Evolutionary conservation across 2,113 vertebrate genomes (phyloP), one percentile per base, ranked within the genome.

Genomic region (Silurus asotus): DNA sequence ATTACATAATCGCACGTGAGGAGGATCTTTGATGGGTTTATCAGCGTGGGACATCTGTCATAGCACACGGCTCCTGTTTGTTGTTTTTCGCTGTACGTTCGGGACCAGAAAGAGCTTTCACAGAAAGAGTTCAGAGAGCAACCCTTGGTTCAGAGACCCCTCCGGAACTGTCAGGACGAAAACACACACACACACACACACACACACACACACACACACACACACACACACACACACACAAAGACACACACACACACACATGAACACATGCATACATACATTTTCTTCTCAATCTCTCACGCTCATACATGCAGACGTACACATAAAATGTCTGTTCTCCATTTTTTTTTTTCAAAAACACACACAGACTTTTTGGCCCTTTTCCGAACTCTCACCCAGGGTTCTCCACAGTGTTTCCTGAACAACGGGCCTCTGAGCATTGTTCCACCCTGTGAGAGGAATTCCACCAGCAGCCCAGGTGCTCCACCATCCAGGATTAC

Each of bases 1-100:
- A 88, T 92, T 56, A 81, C 70, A 9, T 78, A 88, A 90, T 23
- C 51, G 59, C 84, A 23, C 56, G 83, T 84, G 76, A 45, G 80
- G 85, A 45, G 87, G 81, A 89, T 89, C 90, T 92, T 90, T 91
- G 89, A 93, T 90, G 90, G 81, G 58, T 90, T 91, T 93, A 93
- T 94, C 92, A 84, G 87, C 89, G 89, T 91, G 87, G 93, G 92
- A 94, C 94, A 95, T 95, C 95, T 95, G 95, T 90, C 93, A 92
- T 87, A 90, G 88, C 86, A 86, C 58, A 88, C 85, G 83, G 78
- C 85, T 48, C 70, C 80, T 93, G 93, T 95, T 95, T 95, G 93
- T 95, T 95, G 88, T 95, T 93, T 65, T 91, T 92, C 90, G 56
- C 62, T 81, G 74, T 84, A 92, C 91, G 92, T 94, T 91, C 92